Evolutionary conservation across 2,888 invertebrate genomes (phyloP).

Genomic region (Leptopilina drosophilae): DNA sequence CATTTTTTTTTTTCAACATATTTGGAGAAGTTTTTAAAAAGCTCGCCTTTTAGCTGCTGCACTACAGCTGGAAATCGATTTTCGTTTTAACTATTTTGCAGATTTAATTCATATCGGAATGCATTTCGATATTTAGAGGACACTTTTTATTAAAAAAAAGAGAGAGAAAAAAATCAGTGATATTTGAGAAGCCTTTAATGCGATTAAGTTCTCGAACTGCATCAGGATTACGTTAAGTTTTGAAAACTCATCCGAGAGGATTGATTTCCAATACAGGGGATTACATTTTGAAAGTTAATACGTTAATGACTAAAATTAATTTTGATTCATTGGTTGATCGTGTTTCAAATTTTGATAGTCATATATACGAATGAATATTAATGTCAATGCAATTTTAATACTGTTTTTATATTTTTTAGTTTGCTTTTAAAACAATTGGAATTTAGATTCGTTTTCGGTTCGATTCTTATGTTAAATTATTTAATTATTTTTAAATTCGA

Average conservation of each 20-base stretch:
- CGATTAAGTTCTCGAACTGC: conserved; percentile 10
- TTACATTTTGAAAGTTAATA: background rate
- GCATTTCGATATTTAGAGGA: conserved; percentile 7
- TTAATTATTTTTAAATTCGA: no score
- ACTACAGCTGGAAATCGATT: background rate
- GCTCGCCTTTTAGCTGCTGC: background rate
- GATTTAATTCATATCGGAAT: background rate
- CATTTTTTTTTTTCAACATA: background rate
- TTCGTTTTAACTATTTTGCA: background rate
- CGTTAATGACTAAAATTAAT: background rate
- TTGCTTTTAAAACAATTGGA: no score
- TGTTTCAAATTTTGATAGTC: background rate
- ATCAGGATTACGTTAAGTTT: conserved; percentile 20
- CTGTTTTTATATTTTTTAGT: no score
- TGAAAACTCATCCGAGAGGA: background rate
- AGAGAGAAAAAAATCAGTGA: background rate
- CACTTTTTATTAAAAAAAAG: conserved; percentile 20
- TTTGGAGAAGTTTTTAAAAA: background rate
- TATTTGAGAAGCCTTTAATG: conserved; percentile 29
- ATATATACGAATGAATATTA: background rate
- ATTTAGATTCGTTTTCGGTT: no score
- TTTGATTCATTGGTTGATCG: background rate
- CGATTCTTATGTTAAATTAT: no score
- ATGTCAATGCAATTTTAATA: background rate
- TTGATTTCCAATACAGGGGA: background rate